A percentile compares a stretch with the other conserved stretches of the same genome.
These are phyloP conservation scores for Otus sunia DNA, from an alignment of 2,113 vertebrate species.

Conservation along the genomic window DNA sequence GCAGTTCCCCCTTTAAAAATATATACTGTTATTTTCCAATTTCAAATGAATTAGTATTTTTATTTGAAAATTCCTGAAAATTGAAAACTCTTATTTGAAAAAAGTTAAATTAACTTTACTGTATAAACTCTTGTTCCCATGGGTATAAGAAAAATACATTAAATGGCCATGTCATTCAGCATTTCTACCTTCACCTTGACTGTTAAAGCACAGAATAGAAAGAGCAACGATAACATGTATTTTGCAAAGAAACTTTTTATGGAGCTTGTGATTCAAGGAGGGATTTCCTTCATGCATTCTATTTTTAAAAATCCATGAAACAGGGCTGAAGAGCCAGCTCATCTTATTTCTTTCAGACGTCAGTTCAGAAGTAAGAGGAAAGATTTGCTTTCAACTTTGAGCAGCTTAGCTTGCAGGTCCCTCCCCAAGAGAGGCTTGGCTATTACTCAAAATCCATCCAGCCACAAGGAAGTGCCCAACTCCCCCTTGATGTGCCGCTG, in stretches of 20 bases:
- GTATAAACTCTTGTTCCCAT: neutral
- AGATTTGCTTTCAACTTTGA: neutral
- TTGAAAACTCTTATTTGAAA: neutral
- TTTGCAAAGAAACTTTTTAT: neutral
- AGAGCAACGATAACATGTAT: neutral
- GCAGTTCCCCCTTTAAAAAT: neutral
- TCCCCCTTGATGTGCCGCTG: neutral
- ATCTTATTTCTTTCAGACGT: neutral
- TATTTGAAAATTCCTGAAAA: too few species aligned
- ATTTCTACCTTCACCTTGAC: neutral
- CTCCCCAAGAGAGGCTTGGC: accelerated
- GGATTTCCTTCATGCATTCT: neutral
- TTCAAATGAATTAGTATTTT: neutral
- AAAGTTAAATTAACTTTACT: neutral
- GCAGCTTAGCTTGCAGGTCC: neutral
- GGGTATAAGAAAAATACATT: neutral
- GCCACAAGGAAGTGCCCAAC: neutral
- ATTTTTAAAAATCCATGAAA: neutral
- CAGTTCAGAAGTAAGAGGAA: neutral
- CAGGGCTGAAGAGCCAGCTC: neutral
- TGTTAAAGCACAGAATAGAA: neutral
- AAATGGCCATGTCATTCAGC: neutral
- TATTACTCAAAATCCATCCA: neutral
- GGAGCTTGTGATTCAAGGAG: neutral
- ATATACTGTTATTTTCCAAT: neutral